phyloP scores from a whole-genome alignment of 2,113 vertebrate species.

The Cheirogaleus medius region DNA sequence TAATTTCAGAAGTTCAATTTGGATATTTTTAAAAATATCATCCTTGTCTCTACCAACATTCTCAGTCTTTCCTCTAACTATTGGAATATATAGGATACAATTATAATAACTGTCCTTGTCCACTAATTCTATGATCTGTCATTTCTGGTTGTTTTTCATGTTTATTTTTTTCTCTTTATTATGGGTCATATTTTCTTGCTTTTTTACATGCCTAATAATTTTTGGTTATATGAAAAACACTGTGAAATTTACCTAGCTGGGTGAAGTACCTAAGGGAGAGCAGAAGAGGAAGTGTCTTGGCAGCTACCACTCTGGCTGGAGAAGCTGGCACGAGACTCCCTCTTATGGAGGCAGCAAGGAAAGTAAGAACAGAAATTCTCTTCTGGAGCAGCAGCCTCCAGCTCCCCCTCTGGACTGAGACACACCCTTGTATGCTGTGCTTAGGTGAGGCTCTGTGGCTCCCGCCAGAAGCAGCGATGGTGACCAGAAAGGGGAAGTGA shows the following conservation, averaged over 20 bases:
- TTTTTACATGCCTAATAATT: background rate
- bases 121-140: background rate
- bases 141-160: background rate
- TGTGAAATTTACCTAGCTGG: background rate
- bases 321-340: background rate
- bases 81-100: background rate
- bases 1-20: background rate
- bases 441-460: background rate
- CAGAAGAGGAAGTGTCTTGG: no score
- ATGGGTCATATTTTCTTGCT: background rate
- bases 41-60: background rate
- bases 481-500: background rate
- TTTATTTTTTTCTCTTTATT: background rate
- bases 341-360: background rate
- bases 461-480: background rate
- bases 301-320: background rate
- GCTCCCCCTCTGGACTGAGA: background rate
- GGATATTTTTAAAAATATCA: background rate
- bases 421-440: no score
- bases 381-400: background rate
- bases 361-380: fast-evolving
- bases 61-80: background rate
- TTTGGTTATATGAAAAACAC: background rate
- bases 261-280: background rate
- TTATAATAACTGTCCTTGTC: background rate